These are phyloP conservation scores for Brassicogethes aeneus DNA, from an alignment of 2,888 invertebrate species.

Conservation along the genomic window DNA sequence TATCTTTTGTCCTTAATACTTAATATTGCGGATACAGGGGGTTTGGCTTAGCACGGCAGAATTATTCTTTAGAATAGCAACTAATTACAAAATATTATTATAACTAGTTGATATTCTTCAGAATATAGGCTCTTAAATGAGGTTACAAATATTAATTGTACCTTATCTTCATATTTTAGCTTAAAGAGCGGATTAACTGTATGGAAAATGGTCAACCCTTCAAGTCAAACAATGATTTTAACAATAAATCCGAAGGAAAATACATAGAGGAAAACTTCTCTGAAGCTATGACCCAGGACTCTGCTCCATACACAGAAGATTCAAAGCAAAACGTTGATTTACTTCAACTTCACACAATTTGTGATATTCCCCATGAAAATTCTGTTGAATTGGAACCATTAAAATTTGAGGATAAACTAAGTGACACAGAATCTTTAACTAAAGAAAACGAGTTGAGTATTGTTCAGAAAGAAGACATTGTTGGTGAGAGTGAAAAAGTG, in stretches of 20 bases:
- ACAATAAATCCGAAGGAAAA: slow-evolving; percentile 12
- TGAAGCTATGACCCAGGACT: slow-evolving; percentile 35
- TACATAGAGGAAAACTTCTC: slow-evolving; percentile 13
- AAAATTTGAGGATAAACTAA: not conserved
- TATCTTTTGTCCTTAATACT: no score
- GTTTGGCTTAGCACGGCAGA: no score
- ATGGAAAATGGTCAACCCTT: slow-evolving; percentile 52
- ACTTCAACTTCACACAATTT: slow-evolving; percentile 14
- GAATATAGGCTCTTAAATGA: no score
- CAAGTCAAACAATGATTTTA: slow-evolving; percentile 21
- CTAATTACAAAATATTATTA: slow-evolving; percentile 1
- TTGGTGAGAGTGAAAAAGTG: slow-evolving; percentile 24
- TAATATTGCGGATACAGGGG: no score
- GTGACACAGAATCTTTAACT: not conserved
- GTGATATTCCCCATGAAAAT: slow-evolving; percentile 16
- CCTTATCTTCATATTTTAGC: no score
- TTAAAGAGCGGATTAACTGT: slow-evolving; percentile 50
- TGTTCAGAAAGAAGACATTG: slow-evolving; percentile 15
- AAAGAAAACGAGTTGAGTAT: no score
- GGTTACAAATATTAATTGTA: no score
- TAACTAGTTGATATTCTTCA: slow-evolving; percentile 2
- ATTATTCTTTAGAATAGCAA: no score
- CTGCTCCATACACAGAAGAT: slow-evolving; percentile 28
- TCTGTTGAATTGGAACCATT: slow-evolving; percentile 3
- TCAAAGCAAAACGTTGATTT: slow-evolving; percentile 14